Base-by-base conservation (phyloP, 2,113 vertebrate species). In the Sylvilagus bachmani region DNA sequence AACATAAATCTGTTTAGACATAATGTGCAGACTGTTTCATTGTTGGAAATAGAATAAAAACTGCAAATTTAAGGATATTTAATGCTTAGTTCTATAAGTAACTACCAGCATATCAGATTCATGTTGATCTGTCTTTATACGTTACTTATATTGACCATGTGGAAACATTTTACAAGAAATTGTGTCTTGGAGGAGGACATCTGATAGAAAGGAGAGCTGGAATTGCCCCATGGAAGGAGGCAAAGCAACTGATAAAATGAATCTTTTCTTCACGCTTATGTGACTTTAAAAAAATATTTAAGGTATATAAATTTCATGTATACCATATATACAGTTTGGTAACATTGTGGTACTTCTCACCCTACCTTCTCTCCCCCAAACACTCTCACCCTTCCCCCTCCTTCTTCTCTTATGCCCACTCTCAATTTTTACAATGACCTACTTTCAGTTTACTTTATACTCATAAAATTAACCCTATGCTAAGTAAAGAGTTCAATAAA, bases 41-140 rank as follows among this genome's bases (percentile, higher is more conserved):
- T 62, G 13, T 93, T 90, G 93, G 14, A 88, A 88, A 87, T 79
- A 53, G 31, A 89, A 82, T 3, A 5, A 79, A 93, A 84, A 62
- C 2, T 61, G 36, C 12, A 83, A 67, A 62, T 86, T 87, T 62
- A 4, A 58, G 25, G 86, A 97, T 62, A 87, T 12, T 61, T 44
- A 71, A 2, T 1, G 62, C 2, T 82, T 79, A 62, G 11, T 77
- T 58, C 17, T 51, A 8, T 44, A 44, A 44, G 6, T 44, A 82
- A 66, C 49, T 90, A 10, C 13, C 74, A 55, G 5, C 31, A 61
- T 53, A 74, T 24, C 14, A 69, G 31, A 29, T 73, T 86, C 7
- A 4, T 27, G 4, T 81, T 88, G 55, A 31, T 71, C 70, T 89
- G 1, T 31, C 90, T 92, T 83, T 86, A 36, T 62, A 62, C 33